Evolutionary conservation across 2,113 vertebrate genomes (phyloP).

Genomic region (Petrocephalus zakoni): DNA sequence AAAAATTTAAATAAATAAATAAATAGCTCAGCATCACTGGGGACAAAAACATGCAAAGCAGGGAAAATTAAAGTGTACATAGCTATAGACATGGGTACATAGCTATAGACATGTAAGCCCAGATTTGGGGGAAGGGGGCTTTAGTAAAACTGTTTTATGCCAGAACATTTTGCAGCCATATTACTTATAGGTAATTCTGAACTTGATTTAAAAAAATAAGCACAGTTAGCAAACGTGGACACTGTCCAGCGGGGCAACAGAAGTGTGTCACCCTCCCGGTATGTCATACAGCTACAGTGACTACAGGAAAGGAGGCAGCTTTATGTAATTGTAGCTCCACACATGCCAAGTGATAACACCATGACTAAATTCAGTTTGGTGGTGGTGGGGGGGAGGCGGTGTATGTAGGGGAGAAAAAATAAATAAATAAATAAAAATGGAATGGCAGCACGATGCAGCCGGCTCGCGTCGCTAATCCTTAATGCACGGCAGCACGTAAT

Average conservation of each 20-base stretch:
- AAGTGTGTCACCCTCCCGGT: neutral
- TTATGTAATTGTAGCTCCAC: neutral
- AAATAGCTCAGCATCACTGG: neutral
- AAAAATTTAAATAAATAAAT: no score
- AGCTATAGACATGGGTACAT: neutral
- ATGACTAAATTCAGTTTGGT: constrained; percentile 33
- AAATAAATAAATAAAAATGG: no score
- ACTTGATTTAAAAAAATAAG: neutral
- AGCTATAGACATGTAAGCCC: no score
- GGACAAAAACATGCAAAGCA: neutral
- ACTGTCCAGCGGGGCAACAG: neutral
- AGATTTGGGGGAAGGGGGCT: neutral
- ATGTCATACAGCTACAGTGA: neutral
- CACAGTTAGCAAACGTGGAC: neutral
- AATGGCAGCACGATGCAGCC: neutral
- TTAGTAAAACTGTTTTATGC: constrained; percentile 23
- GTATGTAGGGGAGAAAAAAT: neutral
- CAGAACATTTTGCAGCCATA: constrained; percentile 10
- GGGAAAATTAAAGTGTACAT: neutral
- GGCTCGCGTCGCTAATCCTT: neutral
- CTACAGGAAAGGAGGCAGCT: neutral
- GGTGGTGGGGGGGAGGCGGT: constrained; percentile 4
- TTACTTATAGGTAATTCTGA: constrained; percentile 15
- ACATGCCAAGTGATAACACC: neutral
- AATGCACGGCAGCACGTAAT: constrained; percentile 37